Percentiles rank a stretch among this genome's conserved stretches.
phyloP scores from a whole-genome alignment of 2,113 vertebrate species.

The Hyperopisus bebe region DNA sequence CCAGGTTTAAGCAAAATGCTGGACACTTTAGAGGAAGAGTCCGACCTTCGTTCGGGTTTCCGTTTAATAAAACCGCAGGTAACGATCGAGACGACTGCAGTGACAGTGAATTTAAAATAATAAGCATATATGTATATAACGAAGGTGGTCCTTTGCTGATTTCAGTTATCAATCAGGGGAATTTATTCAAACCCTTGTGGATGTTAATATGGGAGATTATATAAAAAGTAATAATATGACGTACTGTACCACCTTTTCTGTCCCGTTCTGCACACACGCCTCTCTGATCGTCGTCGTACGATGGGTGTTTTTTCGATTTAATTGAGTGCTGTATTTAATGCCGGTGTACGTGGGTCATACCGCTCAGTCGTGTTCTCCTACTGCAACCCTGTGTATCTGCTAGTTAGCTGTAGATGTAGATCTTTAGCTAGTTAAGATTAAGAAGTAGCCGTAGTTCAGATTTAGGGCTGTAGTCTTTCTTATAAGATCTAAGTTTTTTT shows the following conservation, averaged over 20 bases:
- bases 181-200: constrained; percentile 75
- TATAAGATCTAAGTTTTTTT: constrained; percentile 61
- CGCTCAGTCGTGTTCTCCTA: constrained; percentile 54
- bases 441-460: constrained; percentile 89
- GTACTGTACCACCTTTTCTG: constrained; percentile 80
- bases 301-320: constrained; percentile 77
- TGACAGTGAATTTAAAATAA: constrained; percentile 61
- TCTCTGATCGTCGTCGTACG: constrained; percentile 77
- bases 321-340: constrained; percentile 89
- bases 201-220: constrained; percentile 58
- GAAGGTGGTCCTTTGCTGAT: constrained; percentile 70
- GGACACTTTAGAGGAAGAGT: constrained; percentile 68
- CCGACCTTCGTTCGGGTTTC: constrained; percentile 76
- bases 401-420: constrained; percentile 85
- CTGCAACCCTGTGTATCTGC: constrained; percentile 74
- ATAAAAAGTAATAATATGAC: constrained; percentile 56
- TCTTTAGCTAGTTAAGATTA: constrained; percentile 80
- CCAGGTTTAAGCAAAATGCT: constrained; percentile 81
- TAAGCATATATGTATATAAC: constrained; percentile 39
- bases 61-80: constrained; percentile 55
- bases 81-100: constrained; percentile 55
- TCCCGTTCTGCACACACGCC: constrained; percentile 65
- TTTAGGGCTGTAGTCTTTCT: constrained; percentile 97
- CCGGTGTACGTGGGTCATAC: constrained; percentile 72
- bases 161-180: constrained; percentile 69